phyloP scores from a whole-genome alignment of 1,140 invertebrate species.

The Dinoponera quadriceps region DNA sequence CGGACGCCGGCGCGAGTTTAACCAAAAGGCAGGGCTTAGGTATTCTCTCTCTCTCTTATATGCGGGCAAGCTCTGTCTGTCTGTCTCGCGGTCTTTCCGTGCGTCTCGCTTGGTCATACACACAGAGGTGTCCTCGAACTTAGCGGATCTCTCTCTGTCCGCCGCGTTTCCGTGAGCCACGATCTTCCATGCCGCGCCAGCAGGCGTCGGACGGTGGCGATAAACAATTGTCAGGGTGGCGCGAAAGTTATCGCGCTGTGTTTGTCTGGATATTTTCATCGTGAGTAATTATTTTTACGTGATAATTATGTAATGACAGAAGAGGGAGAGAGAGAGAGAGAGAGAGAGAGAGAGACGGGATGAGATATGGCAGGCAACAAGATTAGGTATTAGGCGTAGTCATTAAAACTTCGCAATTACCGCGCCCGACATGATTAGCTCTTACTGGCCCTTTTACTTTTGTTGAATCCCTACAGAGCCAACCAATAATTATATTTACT shows the following conservation, averaged over 20 bases:
- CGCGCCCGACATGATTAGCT: too few relatives aligned
- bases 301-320: too few relatives aligned
- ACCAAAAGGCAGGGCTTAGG: conserved; percentile 60
- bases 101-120: conserved; percentile 24
- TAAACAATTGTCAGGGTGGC: neutral
- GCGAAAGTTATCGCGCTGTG: conserved; percentile 27
- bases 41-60: conserved; percentile 33
- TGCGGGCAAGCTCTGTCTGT: conserved; percentile 5
- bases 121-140: conserved; percentile 7
- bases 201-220: neutral
- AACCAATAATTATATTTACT: too few relatives aligned
- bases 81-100: conserved; percentile 48
- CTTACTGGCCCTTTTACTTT: too few relatives aligned
- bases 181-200: conserved; percentile 58
- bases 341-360: too few relatives aligned
- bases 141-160: conserved; percentile 38
- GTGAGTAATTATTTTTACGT: neutral
- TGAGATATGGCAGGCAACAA: too few relatives aligned
- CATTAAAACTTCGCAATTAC: too few relatives aligned
- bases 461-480: too few relatives aligned
- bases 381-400: too few relatives aligned
- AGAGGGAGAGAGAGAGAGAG: too few relatives aligned
- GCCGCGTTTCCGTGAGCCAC: conserved; percentile 54
- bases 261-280: neutral
- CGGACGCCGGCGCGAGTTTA: conserved; percentile 33